Evolutionary conservation across 2,888 invertebrate genomes (phyloP), one percentile per base, ranked within the genome.

Genomic region (Sarcophaga carnaria): DNA sequence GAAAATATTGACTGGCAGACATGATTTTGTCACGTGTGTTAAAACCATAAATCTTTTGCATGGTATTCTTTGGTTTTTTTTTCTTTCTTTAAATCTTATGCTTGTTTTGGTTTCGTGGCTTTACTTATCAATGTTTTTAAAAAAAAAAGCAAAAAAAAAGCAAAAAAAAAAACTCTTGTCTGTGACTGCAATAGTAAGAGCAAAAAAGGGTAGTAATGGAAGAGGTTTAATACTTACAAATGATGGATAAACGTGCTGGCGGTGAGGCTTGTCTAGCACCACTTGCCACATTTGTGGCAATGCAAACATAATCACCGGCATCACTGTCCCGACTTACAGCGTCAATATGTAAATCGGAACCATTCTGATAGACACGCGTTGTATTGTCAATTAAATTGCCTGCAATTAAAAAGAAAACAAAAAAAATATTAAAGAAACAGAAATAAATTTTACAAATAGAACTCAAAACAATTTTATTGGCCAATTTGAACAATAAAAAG

Each of bases 231-330:
- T 90, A 92, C 93, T 93, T 90, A 93, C 93, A 93, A 89, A 93
- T 93, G 80, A 93, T 90, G 90, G 90, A 93, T 89, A 93, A 90
- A 87, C 91, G 91, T 76, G 93, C 93, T 86, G 93, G 92, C 54
- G 93, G 93, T 83, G 93, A 93, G 78, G 93, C 93, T 90, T 93
- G 92, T 87, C 93, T 91, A 90, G 93, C 93, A 86, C 93, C 93
- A 89, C 91, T 93, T 88, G 91, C 90, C 88, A 89, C 89, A 89
- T 92, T 93, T 88, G 93, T 92, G 72, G 93, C 93, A 88, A 93
- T 93, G 88, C 93, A 93, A 83, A 93, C 91, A 90, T 93, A 93
- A 89, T 93, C 93, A 59, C 93, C 93, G 84, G 88, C 91, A 91
- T 93, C 93, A 72, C 90, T 90, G 85, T 90, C 90, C 86, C 91